These are phyloP conservation scores for Hycleus phaleratus DNA, from an alignment of 1,140 invertebrate species.

Conservation along the genomic window DNA sequence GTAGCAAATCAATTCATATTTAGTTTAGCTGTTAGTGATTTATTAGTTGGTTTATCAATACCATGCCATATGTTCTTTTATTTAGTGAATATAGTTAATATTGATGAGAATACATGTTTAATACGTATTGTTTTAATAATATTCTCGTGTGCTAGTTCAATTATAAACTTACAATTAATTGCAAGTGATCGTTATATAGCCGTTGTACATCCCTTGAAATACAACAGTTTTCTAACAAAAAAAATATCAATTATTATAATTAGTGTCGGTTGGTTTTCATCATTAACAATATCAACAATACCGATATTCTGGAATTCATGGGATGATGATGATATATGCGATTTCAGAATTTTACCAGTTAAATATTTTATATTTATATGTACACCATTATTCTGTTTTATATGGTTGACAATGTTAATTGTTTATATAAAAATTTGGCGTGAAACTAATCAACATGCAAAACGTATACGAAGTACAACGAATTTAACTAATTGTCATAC, in stretches of 20 bases:
- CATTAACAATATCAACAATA: slow-evolving; percentile 53
- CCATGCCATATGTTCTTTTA: slow-evolving; percentile 69
- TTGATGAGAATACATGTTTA: slow-evolving; percentile 52
- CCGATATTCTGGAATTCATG: slow-evolving; percentile 68
- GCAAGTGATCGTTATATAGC: slow-evolving; percentile 76
- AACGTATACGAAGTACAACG: slow-evolving; percentile 48
- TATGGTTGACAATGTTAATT: slow-evolving; percentile 62
- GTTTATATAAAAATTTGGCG: slow-evolving; percentile 68
- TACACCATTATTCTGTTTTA: slow-evolving; percentile 57
- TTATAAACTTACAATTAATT: slow-evolving; percentile 75
- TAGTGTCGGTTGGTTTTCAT: slow-evolving; percentile 53
- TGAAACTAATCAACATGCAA: slow-evolving; percentile 59
- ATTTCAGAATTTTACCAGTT: slow-evolving; percentile 42
- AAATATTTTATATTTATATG: slow-evolving; percentile 58
- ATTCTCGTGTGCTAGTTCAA: slow-evolving; percentile 64
- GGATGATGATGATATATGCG: slow-evolving; percentile 33
- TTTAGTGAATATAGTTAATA: slow-evolving; percentile 48
- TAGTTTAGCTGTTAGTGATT: slow-evolving; percentile 64
- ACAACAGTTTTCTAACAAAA: slow-evolving; percentile 59
- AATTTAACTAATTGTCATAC: slow-evolving; percentile 24
- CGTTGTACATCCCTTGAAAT: slow-evolving; percentile 72
- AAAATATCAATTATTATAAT: slow-evolving; percentile 52
- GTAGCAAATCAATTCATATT: slow-evolving; percentile 66
- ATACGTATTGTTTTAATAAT: slow-evolving; percentile 63
- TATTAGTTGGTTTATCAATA: slow-evolving; percentile 61